These are phyloP conservation scores for Pheosia gnoma DNA, from an alignment of 2,888 invertebrate genomes.

Conservation along the genomic window DNA sequence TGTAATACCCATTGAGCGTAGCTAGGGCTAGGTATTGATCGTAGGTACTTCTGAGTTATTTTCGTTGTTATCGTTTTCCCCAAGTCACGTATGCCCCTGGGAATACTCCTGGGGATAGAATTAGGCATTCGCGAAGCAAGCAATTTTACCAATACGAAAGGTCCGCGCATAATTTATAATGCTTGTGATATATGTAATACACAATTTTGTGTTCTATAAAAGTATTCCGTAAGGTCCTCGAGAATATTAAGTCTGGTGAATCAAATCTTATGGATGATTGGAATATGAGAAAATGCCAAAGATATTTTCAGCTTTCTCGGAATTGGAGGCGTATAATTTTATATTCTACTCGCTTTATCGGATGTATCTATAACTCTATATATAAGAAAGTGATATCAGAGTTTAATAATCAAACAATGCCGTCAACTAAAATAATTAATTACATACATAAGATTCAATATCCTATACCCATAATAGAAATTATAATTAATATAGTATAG, in stretches of 20 bases:
- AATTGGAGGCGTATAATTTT: slow-evolving; percentile 11
- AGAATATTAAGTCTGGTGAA: slow-evolving; percentile 32
- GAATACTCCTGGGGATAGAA: slow-evolving; percentile 43
- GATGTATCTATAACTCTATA: too few relatives aligned
- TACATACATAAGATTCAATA: too few relatives aligned
- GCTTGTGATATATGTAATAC: slow-evolving; percentile 36
- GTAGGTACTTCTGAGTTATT: slow-evolving; percentile 27
- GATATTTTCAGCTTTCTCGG: slow-evolving; percentile 25
- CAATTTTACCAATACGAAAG: slow-evolving; percentile 47
- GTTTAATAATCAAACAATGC: too few relatives aligned
- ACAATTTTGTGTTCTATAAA: slow-evolving; percentile 37
- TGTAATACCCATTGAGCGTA: slow-evolving; percentile 31
- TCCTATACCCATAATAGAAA: too few relatives aligned
- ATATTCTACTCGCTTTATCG: background rate
- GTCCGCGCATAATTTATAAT: slow-evolving; percentile 39
- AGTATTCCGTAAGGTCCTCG: slow-evolving; percentile 30
- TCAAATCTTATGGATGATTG: slow-evolving; percentile 31
- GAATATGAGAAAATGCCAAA: slow-evolving; percentile 15
- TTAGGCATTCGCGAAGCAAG: slow-evolving; percentile 47
- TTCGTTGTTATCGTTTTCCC: slow-evolving; percentile 37
- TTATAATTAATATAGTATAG: too few relatives aligned
- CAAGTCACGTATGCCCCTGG: slow-evolving; percentile 37
- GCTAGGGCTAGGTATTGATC: slow-evolving; percentile 35
- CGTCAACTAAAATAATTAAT: too few relatives aligned
- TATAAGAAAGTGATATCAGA: too few relatives aligned